Evolutionary conservation across 2,113 vertebrate species (phyloP), one percentile per base, ranked within the genome.

Genomic region (Candoia aspera): DNA sequence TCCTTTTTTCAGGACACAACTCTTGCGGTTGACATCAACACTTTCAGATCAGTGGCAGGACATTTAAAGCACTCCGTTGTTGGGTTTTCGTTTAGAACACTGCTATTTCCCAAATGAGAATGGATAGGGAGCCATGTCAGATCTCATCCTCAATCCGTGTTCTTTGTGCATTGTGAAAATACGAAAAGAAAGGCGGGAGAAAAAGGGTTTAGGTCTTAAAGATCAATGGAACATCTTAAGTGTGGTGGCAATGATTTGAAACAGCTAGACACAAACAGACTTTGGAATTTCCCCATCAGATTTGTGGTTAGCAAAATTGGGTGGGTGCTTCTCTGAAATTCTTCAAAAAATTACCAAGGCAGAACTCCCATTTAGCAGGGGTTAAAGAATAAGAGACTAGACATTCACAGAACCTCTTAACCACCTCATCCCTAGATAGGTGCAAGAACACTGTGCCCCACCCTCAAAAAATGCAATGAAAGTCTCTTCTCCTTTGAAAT

Each of bases 111-210:
- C 46, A 91, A 87, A 91, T n/a, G 53, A 95, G 87, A 10, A 0
- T 1, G 12, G 54, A n/a, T 73, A 92, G 0, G 73, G 88, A 59
- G 12, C 79, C 54, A 73, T 59, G 37, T 60, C 21, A 33, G 84
- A 90, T 79, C 54, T 86, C 26, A 79, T 89, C 10, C 79, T 0
- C 5, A 91, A 4, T 0, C 0, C 49, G 29, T 90, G 8, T 49
- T 90, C 94, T 91, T n/a, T 17, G 91, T 13, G 24, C 17, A 49
- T 11, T 91, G 89, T 62, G 79, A 29, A 42, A 33, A 58, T 87
- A 49, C 57, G 57, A 87, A 58, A 42, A 87, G 55, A 86, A 62
- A 54, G n/a, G 23, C 10, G 2, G 0, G 0, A 21, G 54, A 42
- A 73, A 13, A n/a, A 1, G 49, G 19, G 1, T 55, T 2, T 62